A percentile compares a stretch with the other conserved stretches of the same genome.
Conservation (phyloP, 2,888 invertebrate genomes). For the Hemistola chrysoprasaria region DNA sequence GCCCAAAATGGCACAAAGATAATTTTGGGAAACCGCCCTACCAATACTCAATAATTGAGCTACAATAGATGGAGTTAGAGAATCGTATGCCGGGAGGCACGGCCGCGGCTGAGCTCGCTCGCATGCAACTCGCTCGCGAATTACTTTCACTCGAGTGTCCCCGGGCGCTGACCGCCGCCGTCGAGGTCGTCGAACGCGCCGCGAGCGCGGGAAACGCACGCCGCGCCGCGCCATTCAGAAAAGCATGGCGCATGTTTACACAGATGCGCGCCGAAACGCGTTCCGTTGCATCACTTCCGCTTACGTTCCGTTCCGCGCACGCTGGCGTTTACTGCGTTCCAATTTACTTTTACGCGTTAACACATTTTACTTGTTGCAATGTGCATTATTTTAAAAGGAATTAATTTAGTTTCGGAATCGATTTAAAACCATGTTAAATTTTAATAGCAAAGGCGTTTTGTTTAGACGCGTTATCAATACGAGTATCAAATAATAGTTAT, state of each 20-base stretch:
- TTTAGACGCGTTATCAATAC: no score
- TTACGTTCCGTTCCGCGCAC: constrained; percentile 70
- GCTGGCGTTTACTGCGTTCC: constrained; percentile 59
- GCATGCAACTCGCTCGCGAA: constrained; percentile 74
- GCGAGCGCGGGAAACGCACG: constrained; percentile 73
- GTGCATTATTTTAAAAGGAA: neutral
- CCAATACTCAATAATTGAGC: no score
- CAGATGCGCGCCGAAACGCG: constrained; percentile 80
- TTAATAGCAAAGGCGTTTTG: constrained; percentile 1
- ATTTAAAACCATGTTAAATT: no score
- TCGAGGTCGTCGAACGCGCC: constrained; percentile 67
- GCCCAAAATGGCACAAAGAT: no score
- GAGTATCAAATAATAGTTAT: no score
- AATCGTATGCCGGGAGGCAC: constrained; percentile 65
- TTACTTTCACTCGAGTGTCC: constrained; percentile 81
- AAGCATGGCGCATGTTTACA: constrained; percentile 79
- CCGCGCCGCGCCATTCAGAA: constrained; percentile 73
- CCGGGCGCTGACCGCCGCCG: constrained; percentile 71
- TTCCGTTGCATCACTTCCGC: constrained; percentile 79
- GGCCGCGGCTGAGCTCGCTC: constrained; percentile 32
- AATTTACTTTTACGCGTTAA: constrained; percentile 55
- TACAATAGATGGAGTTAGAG: no score
- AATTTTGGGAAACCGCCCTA: no score
- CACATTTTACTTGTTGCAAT: constrained; percentile 13
- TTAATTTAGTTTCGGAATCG: neutral